These are phyloP conservation scores for Cyphomyrmex costatus DNA, from an alignment of 1,140 invertebrate genomes.

Conservation along the genomic window DNA sequence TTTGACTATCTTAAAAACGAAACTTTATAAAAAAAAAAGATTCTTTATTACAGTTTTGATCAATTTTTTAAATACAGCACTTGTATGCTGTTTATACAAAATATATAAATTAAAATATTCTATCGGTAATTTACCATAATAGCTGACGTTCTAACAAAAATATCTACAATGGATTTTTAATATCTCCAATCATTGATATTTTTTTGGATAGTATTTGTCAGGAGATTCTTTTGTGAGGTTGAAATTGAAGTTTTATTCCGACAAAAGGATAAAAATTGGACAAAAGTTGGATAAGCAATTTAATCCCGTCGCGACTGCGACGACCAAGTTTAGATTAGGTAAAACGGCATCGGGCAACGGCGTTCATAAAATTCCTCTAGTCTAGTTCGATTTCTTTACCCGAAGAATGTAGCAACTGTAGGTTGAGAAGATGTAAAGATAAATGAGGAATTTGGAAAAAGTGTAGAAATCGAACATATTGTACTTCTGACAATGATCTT, in stretches of 20 bases:
- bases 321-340: constrained; percentile 40
- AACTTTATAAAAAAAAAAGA: neutral
- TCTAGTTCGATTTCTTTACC: neutral
- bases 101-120: constrained; percentile 17
- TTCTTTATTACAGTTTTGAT: neutral
- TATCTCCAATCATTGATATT: constrained; percentile 1
- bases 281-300: constrained; percentile 22
- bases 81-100: neutral
- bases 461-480: neutral
- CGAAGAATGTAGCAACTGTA: constrained; percentile 33
- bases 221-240: neutral
- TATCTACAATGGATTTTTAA: neutral
- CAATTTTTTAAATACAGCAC: constrained; percentile 3
- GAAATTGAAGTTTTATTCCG: neutral
- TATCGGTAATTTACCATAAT: neutral
- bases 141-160: neutral
- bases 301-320: constrained; percentile 20
- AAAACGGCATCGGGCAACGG: constrained; percentile 20
- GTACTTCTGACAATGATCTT: neutral
- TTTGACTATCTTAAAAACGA: neutral
- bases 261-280: constrained; percentile 7
- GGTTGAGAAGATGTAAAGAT: constrained; percentile 24
- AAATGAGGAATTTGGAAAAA: constrained; percentile 4
- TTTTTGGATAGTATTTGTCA: neutral
- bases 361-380: constrained; percentile 37